Percentiles rank a stretch among this genome's conserved stretches.
phyloP scores from a whole-genome alignment of 2,113 vertebrate genomes.

The Hemibagrus wyckioides region DNA sequence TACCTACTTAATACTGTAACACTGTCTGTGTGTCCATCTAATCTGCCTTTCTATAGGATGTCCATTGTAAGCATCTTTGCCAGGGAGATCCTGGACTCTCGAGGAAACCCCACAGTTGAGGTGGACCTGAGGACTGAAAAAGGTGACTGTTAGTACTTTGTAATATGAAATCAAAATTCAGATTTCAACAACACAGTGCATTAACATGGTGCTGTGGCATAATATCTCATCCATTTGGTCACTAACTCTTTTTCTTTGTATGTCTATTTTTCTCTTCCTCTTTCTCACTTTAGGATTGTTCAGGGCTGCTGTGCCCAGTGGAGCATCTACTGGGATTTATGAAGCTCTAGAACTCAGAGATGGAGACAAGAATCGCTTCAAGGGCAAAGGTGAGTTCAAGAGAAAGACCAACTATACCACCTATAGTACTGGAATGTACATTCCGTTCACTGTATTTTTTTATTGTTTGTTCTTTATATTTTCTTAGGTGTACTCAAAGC shows the following conservation, averaged over 20 bases:
- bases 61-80: slow-evolving; percentile 86
- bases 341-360: slow-evolving; percentile 76
- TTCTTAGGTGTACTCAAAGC: slow-evolving; percentile 80
- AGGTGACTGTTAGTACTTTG: slow-evolving; percentile 72
- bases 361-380: slow-evolving; percentile 75
- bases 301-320: slow-evolving; percentile 75
- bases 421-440: background rate
- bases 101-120: slow-evolving; percentile 92
- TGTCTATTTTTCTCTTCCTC: background rate
- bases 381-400: slow-evolving; percentile 69
- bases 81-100: slow-evolving; percentile 94
- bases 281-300: slow-evolving; percentile 64
- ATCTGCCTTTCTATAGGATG: slow-evolving; percentile 70
- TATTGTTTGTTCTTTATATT: background rate
- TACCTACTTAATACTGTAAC: too few relatives aligned
- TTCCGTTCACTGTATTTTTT: background rate
- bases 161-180: background rate
- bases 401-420: background rate
- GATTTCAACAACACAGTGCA: background rate
- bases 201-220: background rate
- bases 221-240: background rate
- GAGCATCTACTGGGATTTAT: slow-evolving; percentile 76
- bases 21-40: background rate
- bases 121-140: slow-evolving; percentile 89
- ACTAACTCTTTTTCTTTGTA: background rate